Percentiles rank a stretch among this genome's conserved stretches.
phyloP scores from a whole-genome alignment of 2,888 invertebrate genomes.

The Temnothorax rugatulus region DNA sequence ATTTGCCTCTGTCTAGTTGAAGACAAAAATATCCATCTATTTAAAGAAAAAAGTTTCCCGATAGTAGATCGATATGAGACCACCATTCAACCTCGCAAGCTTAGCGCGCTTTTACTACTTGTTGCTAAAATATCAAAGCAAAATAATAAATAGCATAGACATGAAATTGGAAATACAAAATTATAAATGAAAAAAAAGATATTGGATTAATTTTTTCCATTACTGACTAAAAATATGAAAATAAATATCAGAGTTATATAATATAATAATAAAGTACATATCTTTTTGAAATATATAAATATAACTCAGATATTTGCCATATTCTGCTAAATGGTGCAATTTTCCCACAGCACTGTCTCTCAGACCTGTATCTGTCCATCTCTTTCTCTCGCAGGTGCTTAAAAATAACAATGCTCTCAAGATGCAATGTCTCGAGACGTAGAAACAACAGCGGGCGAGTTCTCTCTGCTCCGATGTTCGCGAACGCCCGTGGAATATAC shows the following conservation, averaged over 20 bases:
- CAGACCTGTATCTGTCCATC: neutral
- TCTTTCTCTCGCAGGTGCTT: neutral
- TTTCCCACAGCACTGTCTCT: neutral
- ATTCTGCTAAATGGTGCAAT: neutral
- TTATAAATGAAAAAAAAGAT: neutral
- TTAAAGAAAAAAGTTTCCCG: constrained; percentile 23
- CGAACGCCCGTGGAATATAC: constrained; percentile 26
- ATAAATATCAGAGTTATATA: neutral
- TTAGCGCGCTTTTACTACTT: neutral
- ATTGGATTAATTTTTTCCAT: neutral
- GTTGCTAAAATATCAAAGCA: neutral
- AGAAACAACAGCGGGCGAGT: constrained; percentile 15
- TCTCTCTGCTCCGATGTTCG: constrained; percentile 31
- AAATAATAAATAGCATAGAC: neutral
- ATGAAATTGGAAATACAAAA: neutral
- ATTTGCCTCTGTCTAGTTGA: constrained; percentile 1
- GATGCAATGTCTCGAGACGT: constrained; percentile 5
- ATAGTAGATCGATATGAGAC: constrained; percentile 13
- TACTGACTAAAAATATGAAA: neutral
- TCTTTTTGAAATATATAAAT: too few species aligned
- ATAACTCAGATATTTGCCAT: neutral
- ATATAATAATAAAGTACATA: too few species aligned
- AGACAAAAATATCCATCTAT: constrained; percentile 26
- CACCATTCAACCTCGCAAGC: constrained; percentile 4
- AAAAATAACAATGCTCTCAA: constrained; percentile 30